Percentiles rank a stretch among this genome's conserved stretches.
phyloP scores from a whole-genome alignment of 2,797 vertebrate species.

The Eulemur mongoz region DNA sequence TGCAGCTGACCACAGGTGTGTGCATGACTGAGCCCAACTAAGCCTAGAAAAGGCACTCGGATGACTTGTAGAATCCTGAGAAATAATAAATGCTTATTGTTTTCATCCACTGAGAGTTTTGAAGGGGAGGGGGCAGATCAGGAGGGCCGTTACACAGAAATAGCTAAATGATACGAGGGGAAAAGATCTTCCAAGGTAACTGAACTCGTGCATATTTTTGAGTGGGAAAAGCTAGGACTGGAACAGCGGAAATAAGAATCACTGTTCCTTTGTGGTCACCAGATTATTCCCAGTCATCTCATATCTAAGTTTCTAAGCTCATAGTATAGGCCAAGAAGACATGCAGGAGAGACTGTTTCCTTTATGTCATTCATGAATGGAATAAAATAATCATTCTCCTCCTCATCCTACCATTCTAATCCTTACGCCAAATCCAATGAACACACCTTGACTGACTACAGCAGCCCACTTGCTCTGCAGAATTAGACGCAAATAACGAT shows the following conservation, averaged over 20 bases:
- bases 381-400: not conserved
- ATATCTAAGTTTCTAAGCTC: not conserved
- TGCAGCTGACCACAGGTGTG: not conserved
- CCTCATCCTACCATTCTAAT: not conserved
- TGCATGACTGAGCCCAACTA: not conserved
- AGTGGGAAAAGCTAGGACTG: not conserved
- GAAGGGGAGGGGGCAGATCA: accelerated
- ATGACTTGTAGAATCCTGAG: not conserved
- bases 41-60: not conserved
- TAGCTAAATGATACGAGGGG: not conserved
- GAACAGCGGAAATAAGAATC: not conserved
- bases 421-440: not conserved
- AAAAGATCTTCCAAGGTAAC: not conserved
- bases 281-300: not conserved
- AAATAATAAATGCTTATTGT: not conserved
- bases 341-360: not conserved
- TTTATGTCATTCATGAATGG: not conserved
- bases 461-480: constrained; percentile 16
- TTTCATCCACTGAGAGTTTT: not conserved
- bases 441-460: not conserved
- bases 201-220: not conserved
- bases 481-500: constrained; percentile 30
- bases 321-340: not conserved
- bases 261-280: not conserved
- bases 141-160: not conserved